A percentile compares a stretch with the other conserved stretches of the same genome.
Evolutionary conservation across 2,888 invertebrate species (phyloP).

Genomic region (Agriopis marginaria): DNA sequence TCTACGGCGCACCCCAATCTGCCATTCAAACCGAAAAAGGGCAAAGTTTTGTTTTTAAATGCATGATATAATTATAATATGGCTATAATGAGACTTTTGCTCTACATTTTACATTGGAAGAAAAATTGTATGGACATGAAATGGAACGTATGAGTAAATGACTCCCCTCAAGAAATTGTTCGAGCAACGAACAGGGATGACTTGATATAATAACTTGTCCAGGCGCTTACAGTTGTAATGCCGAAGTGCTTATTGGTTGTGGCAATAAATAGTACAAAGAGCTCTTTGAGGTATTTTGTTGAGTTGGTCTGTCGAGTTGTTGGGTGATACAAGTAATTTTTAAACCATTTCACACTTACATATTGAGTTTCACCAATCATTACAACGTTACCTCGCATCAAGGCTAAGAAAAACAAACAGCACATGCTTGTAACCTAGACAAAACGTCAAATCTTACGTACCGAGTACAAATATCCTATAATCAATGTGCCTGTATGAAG

Average conservation of each 20-base stretch:
- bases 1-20: no score
- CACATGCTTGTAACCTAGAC: conserved; percentile 8
- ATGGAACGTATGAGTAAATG: background rate
- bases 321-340: background rate
- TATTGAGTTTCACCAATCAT: background rate
- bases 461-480: conserved; percentile 75
- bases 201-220: background rate
- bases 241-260: no score
- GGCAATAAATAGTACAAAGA: no score
- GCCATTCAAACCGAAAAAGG: no score
- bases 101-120: no score
- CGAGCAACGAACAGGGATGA: background rate
- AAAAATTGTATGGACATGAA: background rate
- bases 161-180: background rate
- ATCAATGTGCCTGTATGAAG: conserved; percentile 75
- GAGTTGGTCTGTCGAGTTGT: no score
- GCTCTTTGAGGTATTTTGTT: no score
- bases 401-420: conserved; percentile 29
- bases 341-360: background rate
- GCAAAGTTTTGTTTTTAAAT: no score
- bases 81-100: no score
- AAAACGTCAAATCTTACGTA: conserved; percentile 48
- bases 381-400: background rate
- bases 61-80: no score
- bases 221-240: background rate